Base-by-base conservation (phyloP, 2,888 invertebrate genomes). In the Sepiola atlantica region DNA sequence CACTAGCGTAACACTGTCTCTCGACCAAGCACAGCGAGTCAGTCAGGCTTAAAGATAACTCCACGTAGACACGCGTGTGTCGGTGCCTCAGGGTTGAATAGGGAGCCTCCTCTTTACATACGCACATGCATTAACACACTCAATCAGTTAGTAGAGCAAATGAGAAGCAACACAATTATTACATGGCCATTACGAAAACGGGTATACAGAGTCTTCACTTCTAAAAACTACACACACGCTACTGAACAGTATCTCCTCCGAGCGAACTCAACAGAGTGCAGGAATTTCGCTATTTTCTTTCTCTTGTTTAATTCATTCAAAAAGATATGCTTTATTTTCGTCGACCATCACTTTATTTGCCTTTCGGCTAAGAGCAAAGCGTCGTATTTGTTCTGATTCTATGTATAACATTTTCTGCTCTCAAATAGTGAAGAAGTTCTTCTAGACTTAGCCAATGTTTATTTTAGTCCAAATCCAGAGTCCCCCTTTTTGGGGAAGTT, bases 31-130 rank as follows among this genome's bases (percentile, higher is more conserved):
- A 32, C 77, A 77, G n/a, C 32, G 32, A 77, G 77, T 77, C n/a
- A 77, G n/a, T 77, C 77, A 77, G n/a, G 77, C 77, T n/a, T n/a
- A 77, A 77, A 77, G 77, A 77, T 77, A 77, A 77, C 77, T 77
- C 10, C 77, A n/a, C 77, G n/a, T 12, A 77, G 77, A 77, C 77
- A 77, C 77, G 77, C 77, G n/a, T 20, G n/a, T n/a, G n/a, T n/a
- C 77, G 3, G 77, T 8, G 77, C 77, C n/a, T 77, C n/a, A n/a
- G 77, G 77, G 77, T 16, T n/a, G 77, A 77, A 32, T 16, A 32
- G 1, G 14, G 3, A n/a, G 6, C 8, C 28, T 10, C 28, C 12
- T 6, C 16, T n/a, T 14, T n/a, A n/a, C 77, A 32, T n/a, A n/a
- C 21, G 45, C 45, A 45, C 45, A 45, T 4, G 45, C 8, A 45